A percentile compares a stretch with the other conserved stretches of the same genome.
These are phyloP conservation scores for Australoheros facetus DNA, from an alignment of 2,797 vertebrate genomes.

Conservation along the genomic window DNA sequence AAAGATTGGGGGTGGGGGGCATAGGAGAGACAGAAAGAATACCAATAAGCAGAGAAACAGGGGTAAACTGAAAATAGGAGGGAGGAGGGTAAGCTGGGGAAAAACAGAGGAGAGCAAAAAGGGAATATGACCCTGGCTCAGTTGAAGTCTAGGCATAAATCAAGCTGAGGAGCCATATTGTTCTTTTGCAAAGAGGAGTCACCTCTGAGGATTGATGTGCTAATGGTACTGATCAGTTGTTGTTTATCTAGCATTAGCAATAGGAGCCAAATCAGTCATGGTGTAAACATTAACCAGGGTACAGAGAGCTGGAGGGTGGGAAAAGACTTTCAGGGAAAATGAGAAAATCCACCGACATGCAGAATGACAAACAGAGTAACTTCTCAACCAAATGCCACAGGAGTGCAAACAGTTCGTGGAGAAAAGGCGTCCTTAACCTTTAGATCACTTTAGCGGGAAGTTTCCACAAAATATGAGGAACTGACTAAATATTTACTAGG, in stretches of 20 bases:
- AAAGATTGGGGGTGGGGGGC: neutral
- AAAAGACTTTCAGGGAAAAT: constrained; percentile 56
- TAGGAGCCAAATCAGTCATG: constrained; percentile 62
- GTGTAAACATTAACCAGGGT: constrained; percentile 69
- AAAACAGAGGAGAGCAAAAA: constrained; percentile 6
- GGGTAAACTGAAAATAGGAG: constrained; percentile 32
- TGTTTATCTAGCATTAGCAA: constrained; percentile 69
- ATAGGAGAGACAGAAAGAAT: constrained; percentile 32
- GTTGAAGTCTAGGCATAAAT: constrained; percentile 52
- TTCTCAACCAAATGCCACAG: constrained; percentile 20
- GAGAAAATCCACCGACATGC: constrained; percentile 36
- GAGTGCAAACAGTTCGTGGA: constrained; percentile 27
- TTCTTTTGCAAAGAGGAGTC: constrained; percentile 34
- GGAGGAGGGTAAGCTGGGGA: constrained; percentile 1
- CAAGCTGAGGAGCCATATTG: constrained; percentile 55
- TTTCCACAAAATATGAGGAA: constrained; percentile 6
- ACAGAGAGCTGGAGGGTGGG: constrained; percentile 39
- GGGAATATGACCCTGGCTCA: constrained; percentile 30
- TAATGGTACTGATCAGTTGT: constrained; percentile 60
- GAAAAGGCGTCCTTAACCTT: constrained; percentile 24
- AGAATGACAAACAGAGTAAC: constrained; percentile 28
- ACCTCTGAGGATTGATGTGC: constrained; percentile 53
- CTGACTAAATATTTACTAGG: constrained; percentile 16
- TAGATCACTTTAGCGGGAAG: constrained; percentile 12
- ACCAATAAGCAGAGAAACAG: constrained; percentile 34